Evolutionary conservation across 2,113 vertebrate species (phyloP).

Genomic region (Chaenocephalus aceratus): DNA sequence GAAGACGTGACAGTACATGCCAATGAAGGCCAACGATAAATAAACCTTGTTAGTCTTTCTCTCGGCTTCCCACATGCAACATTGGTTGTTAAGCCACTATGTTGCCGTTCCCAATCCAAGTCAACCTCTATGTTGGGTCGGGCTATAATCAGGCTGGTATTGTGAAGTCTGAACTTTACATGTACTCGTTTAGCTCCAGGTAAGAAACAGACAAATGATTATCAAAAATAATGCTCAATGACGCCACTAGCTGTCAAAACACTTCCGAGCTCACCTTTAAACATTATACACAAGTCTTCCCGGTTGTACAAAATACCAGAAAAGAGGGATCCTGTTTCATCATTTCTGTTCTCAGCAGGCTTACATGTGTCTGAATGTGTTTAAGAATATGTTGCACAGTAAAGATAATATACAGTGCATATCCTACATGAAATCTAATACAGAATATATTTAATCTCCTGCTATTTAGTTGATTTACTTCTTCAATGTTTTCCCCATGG

Average conservation of each 20-base stretch:
- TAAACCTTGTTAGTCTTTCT: too few relatives aligned
- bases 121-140: too few relatives aligned
- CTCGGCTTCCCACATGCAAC: too few relatives aligned
- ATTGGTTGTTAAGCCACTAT: too few relatives aligned
- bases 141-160: too few relatives aligned
- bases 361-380: conserved; percentile 21
- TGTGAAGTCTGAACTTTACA: too few relatives aligned
- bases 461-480: conserved; percentile 40
- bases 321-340: neutral
- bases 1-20: too few relatives aligned
- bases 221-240: neutral
- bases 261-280: neutral
- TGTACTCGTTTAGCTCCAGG: neutral
- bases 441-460: conserved; percentile 44
- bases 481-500: conserved; percentile 33
- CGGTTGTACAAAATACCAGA: neutral
- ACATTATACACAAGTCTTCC: neutral
- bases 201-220: neutral
- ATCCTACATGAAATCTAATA: conserved; percentile 46
- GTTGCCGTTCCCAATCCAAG: too few relatives aligned
- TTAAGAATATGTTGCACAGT: conserved; percentile 23
- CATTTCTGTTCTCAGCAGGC: conserved; percentile 19
- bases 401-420: conserved; percentile 39
- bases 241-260: neutral
- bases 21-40: too few relatives aligned